Evolutionary conservation across 2,888 invertebrate genomes (phyloP), one percentile per base, ranked within the genome.

Genomic region (Pachydiplax longipennis): DNA sequence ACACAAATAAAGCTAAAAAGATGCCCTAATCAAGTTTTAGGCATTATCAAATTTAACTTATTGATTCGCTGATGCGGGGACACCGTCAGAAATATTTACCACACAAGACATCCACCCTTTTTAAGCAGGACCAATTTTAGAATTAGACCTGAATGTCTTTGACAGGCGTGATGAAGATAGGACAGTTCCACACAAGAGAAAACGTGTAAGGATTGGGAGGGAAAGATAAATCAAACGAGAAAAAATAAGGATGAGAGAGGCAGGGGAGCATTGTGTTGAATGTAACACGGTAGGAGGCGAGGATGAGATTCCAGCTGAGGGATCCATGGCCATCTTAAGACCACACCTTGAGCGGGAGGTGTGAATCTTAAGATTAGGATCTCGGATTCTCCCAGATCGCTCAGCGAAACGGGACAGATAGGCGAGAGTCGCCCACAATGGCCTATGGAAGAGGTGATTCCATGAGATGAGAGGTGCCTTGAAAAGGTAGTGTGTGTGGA

Each of bases 351-450:
- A 18, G 83, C 8, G 3, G 83, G 35, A 35, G 35, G 31, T 35
- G 87, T 37, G 61, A 35, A 22, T 35, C 61, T 87, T 65, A 40
- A 61, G 87, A 87, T 87, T 87, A n/a, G 87, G 87, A 87, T 87
- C 87, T 87, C 40, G 87, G n/a, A 87, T 87, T 87, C n/a, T n/a
- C 87, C 61, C 61, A 65, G 87, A 87, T 87, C 87, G 61, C 87
- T 37, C 87, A 31, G 87, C 87, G 61, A 87, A 87, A 87, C 87
- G 53, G 83, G 61, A 18, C 61, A 35, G 25, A 31, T 58, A 83
- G 58, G 48, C 83, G 58, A 87, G 83, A 83, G 73, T 73, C 31
- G 73, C 31, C 22, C 73, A 12, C 31, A 31, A 73, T 25, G 73
- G n/a, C 8, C n/a, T n/a, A 22, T n/a, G 65, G 65, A n/a, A n/a